Base-by-base conservation (phyloP, 1,140 invertebrate species). In the Gryon sp. region DNA sequence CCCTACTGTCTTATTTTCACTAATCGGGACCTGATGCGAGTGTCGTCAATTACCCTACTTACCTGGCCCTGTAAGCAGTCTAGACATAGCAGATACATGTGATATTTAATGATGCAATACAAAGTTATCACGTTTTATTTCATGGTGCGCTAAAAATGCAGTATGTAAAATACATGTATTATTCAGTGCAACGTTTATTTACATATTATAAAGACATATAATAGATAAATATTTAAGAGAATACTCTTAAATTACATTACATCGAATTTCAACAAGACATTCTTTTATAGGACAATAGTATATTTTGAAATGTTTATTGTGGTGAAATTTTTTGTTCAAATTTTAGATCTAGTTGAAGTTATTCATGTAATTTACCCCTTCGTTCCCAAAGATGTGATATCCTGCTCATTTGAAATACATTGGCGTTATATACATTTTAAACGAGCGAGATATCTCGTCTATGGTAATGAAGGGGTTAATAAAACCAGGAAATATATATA, bases 41-140 rank as follows among this genome's bases (percentile, higher is more conserved):
- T 38, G 38, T 62, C 40, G 57, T 55, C 68, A 62, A 72, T 72
- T 72, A 72, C 57, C 57, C 68, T 72, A 62, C 68, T 72, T 72
- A 62, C 48, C 26, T 62, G 68, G 62, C 57, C 68, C 40, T 24
- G 28, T 11, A 4, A 28, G 32, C 11, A 30, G 53, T 53, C 38
- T 45, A 52, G 28, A 57, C 36, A 11, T 14, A 19, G 12, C 14
- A 53, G 45, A 53, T 46, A 41, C 30, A 72, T 32, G 41, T 48
- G 55, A 30, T 63, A 48, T 18, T n/a, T n/a, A n/a, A 9, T 4
- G 32, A 55, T 62, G 15, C 6, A n/a, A 70, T 55, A 70, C 62
- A 62, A 62, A 60, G 36, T 55, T 62, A 70, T 62, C 66, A 62
- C 38, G 28, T 70, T 53, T 55, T 66, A 16, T 66, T 66, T 38